Evolutionary conservation across 2,888 invertebrate species (phyloP).

Genomic region (Aporophyla lueneburgensis): DNA sequence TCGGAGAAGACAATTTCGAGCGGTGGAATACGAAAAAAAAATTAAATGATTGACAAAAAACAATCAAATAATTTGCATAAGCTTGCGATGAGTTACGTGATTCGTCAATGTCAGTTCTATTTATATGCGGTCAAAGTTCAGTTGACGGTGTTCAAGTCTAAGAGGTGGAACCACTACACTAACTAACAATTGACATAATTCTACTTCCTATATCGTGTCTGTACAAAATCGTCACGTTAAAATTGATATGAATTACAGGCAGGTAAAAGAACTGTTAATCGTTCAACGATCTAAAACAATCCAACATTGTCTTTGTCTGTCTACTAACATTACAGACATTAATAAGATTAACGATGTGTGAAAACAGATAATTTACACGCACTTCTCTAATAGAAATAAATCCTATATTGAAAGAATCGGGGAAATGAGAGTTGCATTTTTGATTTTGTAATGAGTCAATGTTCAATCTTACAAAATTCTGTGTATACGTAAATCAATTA

Average conservation of each 20-base stretch:
- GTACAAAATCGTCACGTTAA: background rate
- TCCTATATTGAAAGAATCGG: slow-evolving; percentile 9
- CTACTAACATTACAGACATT: slow-evolving; percentile 8
- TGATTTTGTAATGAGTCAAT: background rate
- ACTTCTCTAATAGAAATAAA: slow-evolving; percentile 15
- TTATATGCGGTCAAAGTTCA: background rate
- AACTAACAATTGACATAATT: background rate
- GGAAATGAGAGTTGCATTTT: slow-evolving; percentile 11
- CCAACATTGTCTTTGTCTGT: background rate
- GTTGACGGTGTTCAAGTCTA: background rate
- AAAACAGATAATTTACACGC: slow-evolving; percentile 38
- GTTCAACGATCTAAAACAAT: slow-evolving; percentile 11
- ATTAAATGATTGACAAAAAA: background rate
- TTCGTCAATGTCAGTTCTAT: background rate
- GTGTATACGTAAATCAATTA: too few species aligned
- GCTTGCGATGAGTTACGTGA: slow-evolving; percentile 1
- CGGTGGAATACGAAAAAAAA: background rate
- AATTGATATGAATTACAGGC: slow-evolving; percentile 4
- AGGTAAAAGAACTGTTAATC: slow-evolving; percentile 19
- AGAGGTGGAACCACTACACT: background rate
- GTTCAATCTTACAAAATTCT: background rate
- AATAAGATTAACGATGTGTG: slow-evolving; percentile 31
- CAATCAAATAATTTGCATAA: background rate
- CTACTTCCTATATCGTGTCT: background rate
- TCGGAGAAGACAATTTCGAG: background rate